Evolutionary conservation across 2,888 invertebrate species (phyloP), one percentile per base, ranked within the genome.

Genomic region (Hypomecis atomaria): DNA sequence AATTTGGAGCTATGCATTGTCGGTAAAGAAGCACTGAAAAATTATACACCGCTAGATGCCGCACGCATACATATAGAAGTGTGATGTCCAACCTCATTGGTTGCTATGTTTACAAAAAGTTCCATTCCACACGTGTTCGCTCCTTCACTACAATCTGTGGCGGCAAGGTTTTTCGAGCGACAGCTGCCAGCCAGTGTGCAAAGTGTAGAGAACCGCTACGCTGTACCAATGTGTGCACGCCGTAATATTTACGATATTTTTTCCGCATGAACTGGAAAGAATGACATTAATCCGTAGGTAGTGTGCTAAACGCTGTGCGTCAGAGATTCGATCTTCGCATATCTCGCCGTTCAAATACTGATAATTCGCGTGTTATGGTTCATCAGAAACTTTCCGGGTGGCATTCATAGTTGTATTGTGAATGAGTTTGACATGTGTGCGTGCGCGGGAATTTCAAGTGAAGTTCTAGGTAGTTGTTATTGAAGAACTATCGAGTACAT

Each of bases 361-460:
- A 73, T 71, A 72, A 67, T 67, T 23, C 70, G 73, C 74, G 78
- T 67, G 78, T 79, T 77, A 62, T 74, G 69, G 71, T 75, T 74
- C 65, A 45, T 54, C 43, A 23, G 42, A 47, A 53, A 59, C 58
- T 67, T 77, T 78, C 64, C 59, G 73, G 53, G 63, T 71, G 63
- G 65, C 65, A 73, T 71, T 74, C 52, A 57, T 68, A 64, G 62
- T 73, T 71, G 40, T 65, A 76, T 75, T 68, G 67, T 73, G 70
- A 76, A 71, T 84, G 87, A 87, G 84, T 84, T 84, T 90, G 86
- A 89, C 87, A 85, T 83, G 79, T 77, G 73, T 77, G 75, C 72
- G 70, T 58, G 78, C 83, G 90, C 90, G 90, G 86, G 87, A 88
- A 84, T 77, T 88, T 89, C 66, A 67, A 87, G 68, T 76, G 68